Base-by-base conservation (phyloP, 1,140 invertebrate species). In the Gryon sp. region DNA sequence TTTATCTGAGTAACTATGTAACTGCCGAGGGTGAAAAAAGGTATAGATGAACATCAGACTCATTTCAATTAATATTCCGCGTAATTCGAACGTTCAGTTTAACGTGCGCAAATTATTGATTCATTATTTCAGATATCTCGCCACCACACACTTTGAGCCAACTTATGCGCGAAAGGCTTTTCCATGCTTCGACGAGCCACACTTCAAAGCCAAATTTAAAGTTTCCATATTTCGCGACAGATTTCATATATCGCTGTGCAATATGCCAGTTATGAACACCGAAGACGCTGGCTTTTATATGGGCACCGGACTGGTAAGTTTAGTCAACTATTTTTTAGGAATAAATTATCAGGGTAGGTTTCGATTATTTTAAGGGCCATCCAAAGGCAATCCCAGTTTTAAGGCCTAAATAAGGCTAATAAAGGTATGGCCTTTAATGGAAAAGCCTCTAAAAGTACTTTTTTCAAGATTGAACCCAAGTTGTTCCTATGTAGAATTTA, bases 181-280 rank as follows among this genome's bases (percentile, higher is more conserved):
- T 84, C 98, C 98, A 0, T 99, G 97, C 84, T 97, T 99, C 79
- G 98, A 99, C 85, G 98, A 99, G 80, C 98, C 98, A 0, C 95
- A 97, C 45, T 93, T 98, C 60, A 96, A 99, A 84, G 97, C 98
- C 0, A 93, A 93, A 41, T 99, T 98, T 89, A 94, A 94, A 82
- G 91, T 98, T 38, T 95, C 95, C 4, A 95, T 97, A 65, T 94
- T 96, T 43, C 92, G 96, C 74, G 95, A 96, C 81, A 91, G 93
- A 73, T 94, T 96, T 85, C 95, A 97, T 83, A 95, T 96, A 73
- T 95, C 95, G 0, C 88, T 97, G 14, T 97, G 95, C 79, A 97
- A 97, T 80, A 97, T 95, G 92, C 95, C 95, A 4, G 93, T 96
- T n/a, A 92, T 94, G 43, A 94, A 93, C 28, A 96, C 94, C 0